Conservation (phyloP, 2,113 vertebrate species). For the Phyllopteryx taeniolatus region DNA sequence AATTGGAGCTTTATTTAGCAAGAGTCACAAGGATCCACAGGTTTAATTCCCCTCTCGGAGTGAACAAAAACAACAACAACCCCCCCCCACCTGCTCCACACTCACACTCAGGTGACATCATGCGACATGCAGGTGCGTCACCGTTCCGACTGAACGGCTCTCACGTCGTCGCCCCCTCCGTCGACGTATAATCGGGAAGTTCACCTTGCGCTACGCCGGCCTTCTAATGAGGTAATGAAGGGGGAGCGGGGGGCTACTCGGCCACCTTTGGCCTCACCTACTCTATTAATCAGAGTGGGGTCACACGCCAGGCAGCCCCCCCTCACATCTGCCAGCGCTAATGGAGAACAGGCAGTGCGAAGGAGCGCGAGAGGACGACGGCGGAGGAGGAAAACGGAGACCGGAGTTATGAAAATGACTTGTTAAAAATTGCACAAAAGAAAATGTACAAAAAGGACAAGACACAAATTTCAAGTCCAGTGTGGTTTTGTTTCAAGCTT, state of each 20-base stretch:
- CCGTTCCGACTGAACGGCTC: constrained; percentile 31
- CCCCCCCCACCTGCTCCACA: not conserved
- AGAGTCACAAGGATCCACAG: constrained; percentile 25
- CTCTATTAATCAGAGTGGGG: constrained; percentile 76
- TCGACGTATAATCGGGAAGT: constrained; percentile 71
- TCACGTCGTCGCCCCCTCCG: constrained; percentile 56
- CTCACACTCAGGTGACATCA: not conserved
- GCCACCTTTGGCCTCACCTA: constrained; percentile 70
- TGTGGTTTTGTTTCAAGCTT: too few species aligned
- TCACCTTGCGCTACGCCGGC: constrained; percentile 68
- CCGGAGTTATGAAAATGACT: not conserved
- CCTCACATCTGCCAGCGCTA: constrained; percentile 62
- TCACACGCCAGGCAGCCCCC: constrained; percentile 61
- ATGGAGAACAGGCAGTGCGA: constrained; percentile 47
- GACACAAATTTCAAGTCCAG: too few species aligned
- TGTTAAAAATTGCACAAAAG: too few species aligned
- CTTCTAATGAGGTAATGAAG: constrained; percentile 77
- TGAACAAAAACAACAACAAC: not conserved
- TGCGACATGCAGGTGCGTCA: not conserved
- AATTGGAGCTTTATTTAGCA: constrained; percentile 35
- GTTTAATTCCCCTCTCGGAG: not conserved
- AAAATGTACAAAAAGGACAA: too few species aligned
- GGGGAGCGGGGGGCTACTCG: constrained; percentile 48
- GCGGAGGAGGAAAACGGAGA: not conserved
- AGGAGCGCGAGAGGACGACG: constrained; percentile 34